These are phyloP conservation scores for Ciconia maguari DNA, from an alignment of 2,113 vertebrate genomes.

Conservation along the genomic window DNA sequence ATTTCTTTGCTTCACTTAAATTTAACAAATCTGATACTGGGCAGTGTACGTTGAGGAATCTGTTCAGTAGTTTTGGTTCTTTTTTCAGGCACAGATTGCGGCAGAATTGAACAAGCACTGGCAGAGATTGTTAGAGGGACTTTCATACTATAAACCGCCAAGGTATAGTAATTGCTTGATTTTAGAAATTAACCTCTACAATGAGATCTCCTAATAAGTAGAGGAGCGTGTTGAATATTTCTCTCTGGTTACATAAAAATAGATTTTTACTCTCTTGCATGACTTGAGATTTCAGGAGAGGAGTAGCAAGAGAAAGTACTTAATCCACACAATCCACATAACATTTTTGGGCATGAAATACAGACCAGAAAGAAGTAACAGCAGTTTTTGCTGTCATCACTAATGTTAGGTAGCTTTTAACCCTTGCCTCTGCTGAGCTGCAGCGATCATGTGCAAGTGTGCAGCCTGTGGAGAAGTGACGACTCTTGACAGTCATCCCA, in stretches of 20 bases:
- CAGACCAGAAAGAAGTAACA: background rate
- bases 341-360: background rate
- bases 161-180: constrained; percentile 76
- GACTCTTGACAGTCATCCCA: background rate
- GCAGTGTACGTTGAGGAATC: background rate
- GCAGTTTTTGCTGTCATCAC: background rate
- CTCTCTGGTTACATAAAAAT: background rate
- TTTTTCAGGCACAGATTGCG: constrained; percentile 86
- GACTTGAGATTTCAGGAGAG: background rate
- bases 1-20: background rate
- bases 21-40: background rate
- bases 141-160: constrained; percentile 90
- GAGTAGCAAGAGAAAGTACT: background rate
- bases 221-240: background rate
- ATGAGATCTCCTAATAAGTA: background rate
- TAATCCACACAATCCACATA: background rate
- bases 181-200: background rate
- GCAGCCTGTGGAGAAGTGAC: background rate
- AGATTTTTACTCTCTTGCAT: background rate
- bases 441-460: background rate
- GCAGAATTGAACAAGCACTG: constrained; percentile 87
- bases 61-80: background rate
- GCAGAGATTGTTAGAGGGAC: constrained; percentile 88
- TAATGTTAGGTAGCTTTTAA: background rate
- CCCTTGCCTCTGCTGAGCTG: background rate